phyloP scores from a whole-genome alignment of 1,140 invertebrate species.

The Aethina tumida region DNA sequence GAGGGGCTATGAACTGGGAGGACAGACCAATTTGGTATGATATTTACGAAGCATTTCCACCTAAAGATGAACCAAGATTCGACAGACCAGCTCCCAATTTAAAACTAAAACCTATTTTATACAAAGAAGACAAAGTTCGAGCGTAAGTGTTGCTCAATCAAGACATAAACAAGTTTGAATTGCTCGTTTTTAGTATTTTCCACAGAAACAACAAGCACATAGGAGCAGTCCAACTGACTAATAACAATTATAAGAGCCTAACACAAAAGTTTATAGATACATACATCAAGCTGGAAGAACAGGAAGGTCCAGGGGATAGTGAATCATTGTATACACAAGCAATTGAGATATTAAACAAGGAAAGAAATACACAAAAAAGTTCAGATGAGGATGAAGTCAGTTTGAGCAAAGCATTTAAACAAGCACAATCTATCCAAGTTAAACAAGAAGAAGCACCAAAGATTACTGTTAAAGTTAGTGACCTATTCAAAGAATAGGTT shows the following conservation, averaged over 20 bases:
- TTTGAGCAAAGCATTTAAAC: slow-evolving; percentile 28
- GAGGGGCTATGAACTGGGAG: slow-evolving; percentile 61
- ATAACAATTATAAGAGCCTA: slow-evolving; percentile 38
- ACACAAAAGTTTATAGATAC: slow-evolving; percentile 49
- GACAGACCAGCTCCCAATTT: slow-evolving; percentile 48
- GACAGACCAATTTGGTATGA: slow-evolving; percentile 86
- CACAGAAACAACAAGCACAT: slow-evolving; percentile 44
- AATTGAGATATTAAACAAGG: slow-evolving; percentile 34
- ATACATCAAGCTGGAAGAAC: slow-evolving; percentile 43
- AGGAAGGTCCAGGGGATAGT: slow-evolving; percentile 36
- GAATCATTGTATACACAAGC: slow-evolving; percentile 39
- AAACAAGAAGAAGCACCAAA: too few species aligned
- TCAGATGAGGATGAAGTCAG: slow-evolving; percentile 18
- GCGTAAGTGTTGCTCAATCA: slow-evolving; percentile 50
- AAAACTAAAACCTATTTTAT: slow-evolving; percentile 62
- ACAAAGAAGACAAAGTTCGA: slow-evolving; percentile 75
- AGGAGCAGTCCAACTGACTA: slow-evolving; percentile 41
- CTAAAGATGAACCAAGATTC: slow-evolving; percentile 64
- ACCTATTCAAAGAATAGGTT: too few species aligned
- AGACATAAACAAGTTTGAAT: slow-evolving; percentile 2
- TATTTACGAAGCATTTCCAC: slow-evolving; percentile 78
- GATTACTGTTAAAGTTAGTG: too few species aligned
- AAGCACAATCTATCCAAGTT: slow-evolving; percentile 19
- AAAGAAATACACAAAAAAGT: slow-evolving; percentile 12
- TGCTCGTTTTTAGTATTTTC: slow-evolving; percentile 45